Percentiles rank a stretch among this genome's conserved stretches.
Evolutionary conservation across 2,888 invertebrate genomes (phyloP).

Genomic region (Drosophila cracens): DNA sequence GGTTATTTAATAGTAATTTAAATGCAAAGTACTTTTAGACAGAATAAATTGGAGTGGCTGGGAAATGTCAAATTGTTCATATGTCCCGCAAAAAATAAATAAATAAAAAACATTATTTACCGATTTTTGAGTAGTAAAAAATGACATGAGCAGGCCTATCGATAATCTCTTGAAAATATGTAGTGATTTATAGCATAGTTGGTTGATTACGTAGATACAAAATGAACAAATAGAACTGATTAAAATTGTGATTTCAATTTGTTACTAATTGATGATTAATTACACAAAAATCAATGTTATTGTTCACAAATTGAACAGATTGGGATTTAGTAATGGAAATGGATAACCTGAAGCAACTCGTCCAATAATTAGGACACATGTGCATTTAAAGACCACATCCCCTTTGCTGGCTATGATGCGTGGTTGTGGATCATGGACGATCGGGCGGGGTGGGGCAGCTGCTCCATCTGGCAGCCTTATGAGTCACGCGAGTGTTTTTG

Average conservation of each 20-base stretch:
- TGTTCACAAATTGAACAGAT: slow-evolving; percentile 16
- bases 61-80: no score
- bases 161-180: no score
- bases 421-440: not conserved
- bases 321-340: slow-evolving; percentile 26
- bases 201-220: no score
- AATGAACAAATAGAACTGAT: not conserved
- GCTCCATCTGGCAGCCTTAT: slow-evolving; percentile 60
- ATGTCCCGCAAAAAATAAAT: not conserved
- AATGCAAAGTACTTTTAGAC: not conserved
- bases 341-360: slow-evolving; percentile 31
- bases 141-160: not conserved
- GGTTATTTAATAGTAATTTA: not conserved
- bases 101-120: not conserved
- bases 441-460: slow-evolving; percentile 31
- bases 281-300: not conserved
- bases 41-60: no score
- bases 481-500: slow-evolving; percentile 53
- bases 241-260: not conserved
- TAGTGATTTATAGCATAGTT: no score
- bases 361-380: slow-evolving; percentile 17
- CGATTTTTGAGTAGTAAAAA: not conserved
- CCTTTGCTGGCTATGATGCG: slow-evolving; percentile 9
- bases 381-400: slow-evolving; percentile 2
- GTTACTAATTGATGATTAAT: not conserved